phyloP scores from a whole-genome alignment of 2,113 vertebrate species.

The Tragelaphus strepsiceros region DNA sequence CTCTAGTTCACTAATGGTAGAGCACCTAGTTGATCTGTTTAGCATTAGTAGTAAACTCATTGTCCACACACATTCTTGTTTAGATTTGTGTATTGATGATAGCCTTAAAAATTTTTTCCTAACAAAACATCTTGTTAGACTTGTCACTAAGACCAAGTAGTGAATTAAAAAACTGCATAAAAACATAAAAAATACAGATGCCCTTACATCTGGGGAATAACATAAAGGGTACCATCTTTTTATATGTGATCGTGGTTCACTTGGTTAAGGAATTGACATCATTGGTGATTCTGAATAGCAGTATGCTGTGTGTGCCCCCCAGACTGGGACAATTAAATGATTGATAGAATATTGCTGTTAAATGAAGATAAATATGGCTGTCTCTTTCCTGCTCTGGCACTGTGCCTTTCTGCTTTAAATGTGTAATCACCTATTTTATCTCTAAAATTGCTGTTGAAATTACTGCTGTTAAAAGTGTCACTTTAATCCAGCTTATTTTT shows the following conservation, averaged over 20 bases:
- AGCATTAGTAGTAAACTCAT: background rate
- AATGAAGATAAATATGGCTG: background rate
- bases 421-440: background rate
- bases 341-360: background rate
- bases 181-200: background rate
- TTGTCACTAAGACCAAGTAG: background rate
- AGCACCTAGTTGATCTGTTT: background rate
- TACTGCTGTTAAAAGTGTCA: background rate
- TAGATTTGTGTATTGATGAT: background rate
- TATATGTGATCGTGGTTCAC: background rate
- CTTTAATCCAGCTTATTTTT: background rate
- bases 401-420: background rate
- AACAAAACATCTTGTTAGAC: background rate
- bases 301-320: background rate
- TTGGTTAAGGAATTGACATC: background rate
- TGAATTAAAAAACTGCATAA: background rate
- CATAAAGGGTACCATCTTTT: background rate
- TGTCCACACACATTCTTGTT: background rate
- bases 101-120: background rate
- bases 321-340: background rate
- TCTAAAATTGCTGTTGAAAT: slow-evolving; percentile 1
- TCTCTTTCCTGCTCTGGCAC: background rate
- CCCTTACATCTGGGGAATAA: background rate
- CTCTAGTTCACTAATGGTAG: background rate
- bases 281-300: background rate